phyloP scores from a whole-genome alignment of 2,888 invertebrate species.

The Ornithoptera alexandrae region DNA sequence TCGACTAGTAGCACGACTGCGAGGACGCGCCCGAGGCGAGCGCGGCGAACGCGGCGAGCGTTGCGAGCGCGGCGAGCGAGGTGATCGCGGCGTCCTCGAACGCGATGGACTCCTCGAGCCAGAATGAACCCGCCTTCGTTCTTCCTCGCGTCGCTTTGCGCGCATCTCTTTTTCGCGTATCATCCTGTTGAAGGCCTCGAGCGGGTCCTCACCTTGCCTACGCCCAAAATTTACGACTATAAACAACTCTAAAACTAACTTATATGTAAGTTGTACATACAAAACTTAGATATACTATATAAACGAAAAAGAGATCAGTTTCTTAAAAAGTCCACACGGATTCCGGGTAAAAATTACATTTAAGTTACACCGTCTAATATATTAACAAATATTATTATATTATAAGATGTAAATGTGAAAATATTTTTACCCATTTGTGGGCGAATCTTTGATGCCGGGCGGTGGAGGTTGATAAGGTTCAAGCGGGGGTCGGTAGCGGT shows the following conservation, averaged over 20 bases:
- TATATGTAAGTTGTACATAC: not conserved
- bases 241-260: not conserved
- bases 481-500: constrained; percentile 49
- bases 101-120: constrained; percentile 46
- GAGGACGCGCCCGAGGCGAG: constrained; percentile 48
- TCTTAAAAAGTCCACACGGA: not conserved
- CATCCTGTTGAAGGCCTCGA: constrained; percentile 93
- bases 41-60: constrained; percentile 64
- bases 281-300: too few relatives aligned
- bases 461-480: constrained; percentile 79
- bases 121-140: constrained; percentile 76
- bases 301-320: not conserved
- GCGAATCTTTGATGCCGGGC: constrained; percentile 80
- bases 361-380: not conserved
- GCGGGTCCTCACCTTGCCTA: constrained; percentile 90
- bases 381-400: not conserved
- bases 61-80: constrained; percentile 57
- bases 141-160: constrained; percentile 82
- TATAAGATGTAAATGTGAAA: not conserved
- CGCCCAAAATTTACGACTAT: constrained; percentile 40
- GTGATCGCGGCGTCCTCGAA: constrained; percentile 55
- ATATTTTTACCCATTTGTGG: constrained; percentile 66
- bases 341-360: not conserved
- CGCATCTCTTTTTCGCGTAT: constrained; percentile 90
- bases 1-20: constrained; percentile 60